These are phyloP conservation scores for Manduca sexta DNA, from an alignment of 1,140 invertebrate species.

Conservation along the genomic window DNA sequence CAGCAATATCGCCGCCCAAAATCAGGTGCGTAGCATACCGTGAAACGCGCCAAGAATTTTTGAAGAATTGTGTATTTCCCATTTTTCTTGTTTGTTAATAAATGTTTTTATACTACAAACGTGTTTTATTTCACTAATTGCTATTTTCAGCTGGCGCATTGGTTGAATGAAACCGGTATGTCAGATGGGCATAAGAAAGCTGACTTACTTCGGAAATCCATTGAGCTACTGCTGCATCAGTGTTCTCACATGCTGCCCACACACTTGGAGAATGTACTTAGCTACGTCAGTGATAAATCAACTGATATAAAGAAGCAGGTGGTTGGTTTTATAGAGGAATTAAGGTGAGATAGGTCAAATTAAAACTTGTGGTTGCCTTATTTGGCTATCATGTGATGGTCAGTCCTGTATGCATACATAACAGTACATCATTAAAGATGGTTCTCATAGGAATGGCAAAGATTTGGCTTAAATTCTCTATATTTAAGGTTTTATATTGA, in stretches of 20 bases:
- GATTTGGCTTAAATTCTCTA: too few species aligned
- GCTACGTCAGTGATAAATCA: conserved; percentile 88
- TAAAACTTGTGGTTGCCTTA: background rate
- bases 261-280: conserved; percentile 92
- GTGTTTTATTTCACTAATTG: conserved; percentile 31
- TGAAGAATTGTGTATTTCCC: background rate
- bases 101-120: background rate
- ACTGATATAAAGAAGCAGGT: conserved; percentile 92
- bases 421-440: too few species aligned
- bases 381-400: background rate
- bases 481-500: too few species aligned
- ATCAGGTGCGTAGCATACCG: conserved; percentile 40
- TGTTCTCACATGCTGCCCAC: conserved; percentile 87
- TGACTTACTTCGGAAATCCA: conserved; percentile 84
- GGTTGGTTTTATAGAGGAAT: conserved; percentile 95
- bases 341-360: conserved; percentile 81
- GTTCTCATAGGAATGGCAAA: too few species aligned
- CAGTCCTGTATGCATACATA: too few species aligned
- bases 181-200: conserved; percentile 76
- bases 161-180: conserved; percentile 85
- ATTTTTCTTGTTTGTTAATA: conserved; percentile 9
- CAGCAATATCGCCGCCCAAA: conserved; percentile 29
- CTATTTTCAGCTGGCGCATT: conserved; percentile 81
- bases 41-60: conserved; percentile 6
- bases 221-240: conserved; percentile 91